Evolutionary conservation across 2,888 invertebrate species (phyloP).

Genomic region (Drosophila mettleri): DNA sequence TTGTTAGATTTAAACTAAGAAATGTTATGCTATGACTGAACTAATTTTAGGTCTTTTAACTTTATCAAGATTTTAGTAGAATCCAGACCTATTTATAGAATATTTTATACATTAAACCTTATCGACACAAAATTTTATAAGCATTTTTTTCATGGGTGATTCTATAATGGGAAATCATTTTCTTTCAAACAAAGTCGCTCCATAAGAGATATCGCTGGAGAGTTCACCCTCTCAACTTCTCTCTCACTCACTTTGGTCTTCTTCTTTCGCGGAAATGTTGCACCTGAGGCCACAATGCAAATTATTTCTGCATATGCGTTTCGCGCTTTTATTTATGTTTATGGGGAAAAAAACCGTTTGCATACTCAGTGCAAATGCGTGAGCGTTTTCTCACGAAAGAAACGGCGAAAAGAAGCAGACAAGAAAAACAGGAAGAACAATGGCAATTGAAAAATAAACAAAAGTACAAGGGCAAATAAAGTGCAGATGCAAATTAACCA

Average conservation of each 20-base stretch:
- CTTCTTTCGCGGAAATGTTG: slow-evolving; percentile 2
- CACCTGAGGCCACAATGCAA: slow-evolving; percentile 4
- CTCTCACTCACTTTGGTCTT: not conserved
- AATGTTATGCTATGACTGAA: too few species aligned
- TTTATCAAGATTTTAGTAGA: not conserved
- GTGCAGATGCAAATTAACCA: slow-evolving; percentile 45
- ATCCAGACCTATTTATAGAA: not conserved
- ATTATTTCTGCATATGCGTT: slow-evolving; percentile 1
- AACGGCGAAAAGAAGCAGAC: slow-evolving; percentile 4
- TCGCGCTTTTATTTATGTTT: slow-evolving; percentile 12
- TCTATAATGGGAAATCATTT: slow-evolving; percentile 1
- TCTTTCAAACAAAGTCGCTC: not conserved
- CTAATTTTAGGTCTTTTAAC: too few species aligned
- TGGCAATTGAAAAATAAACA: slow-evolving; percentile 14
- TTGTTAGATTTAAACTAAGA: too few species aligned
- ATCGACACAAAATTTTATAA: not conserved
- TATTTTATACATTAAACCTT: too few species aligned
- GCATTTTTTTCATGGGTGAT: not conserved
- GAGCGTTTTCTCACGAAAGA: slow-evolving; percentile 22
- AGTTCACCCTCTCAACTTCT: not conserved
- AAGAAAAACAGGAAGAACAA: slow-evolving; percentile 1
- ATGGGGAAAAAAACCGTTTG: slow-evolving; percentile 30
- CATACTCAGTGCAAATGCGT: slow-evolving; percentile 17
- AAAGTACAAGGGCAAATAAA: slow-evolving; percentile 24
- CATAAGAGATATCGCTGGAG: not conserved